Conservation (phyloP, 2,113 vertebrate species). For the Cairina moschata region DNA sequence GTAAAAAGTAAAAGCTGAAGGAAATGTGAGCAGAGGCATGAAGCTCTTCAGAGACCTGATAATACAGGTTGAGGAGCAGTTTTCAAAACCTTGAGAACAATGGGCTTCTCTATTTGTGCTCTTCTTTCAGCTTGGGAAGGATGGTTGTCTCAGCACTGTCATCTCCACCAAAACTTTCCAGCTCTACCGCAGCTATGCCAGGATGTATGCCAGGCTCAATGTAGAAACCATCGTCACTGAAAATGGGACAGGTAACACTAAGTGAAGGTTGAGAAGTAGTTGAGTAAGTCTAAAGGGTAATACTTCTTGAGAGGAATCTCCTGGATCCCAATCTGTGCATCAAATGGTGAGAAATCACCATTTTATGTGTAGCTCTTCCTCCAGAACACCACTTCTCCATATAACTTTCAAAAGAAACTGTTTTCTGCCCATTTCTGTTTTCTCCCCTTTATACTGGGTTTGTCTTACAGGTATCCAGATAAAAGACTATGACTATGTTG, state of each 20-base stretch:
- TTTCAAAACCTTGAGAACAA: not conserved
- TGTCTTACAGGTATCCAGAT: slow-evolving; percentile 71
- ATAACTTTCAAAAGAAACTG: not conserved
- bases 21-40: not conserved
- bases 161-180: slow-evolving; percentile 61
- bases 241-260: slow-evolving; percentile 75
- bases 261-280: not conserved
- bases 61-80: not conserved
- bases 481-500: slow-evolving; percentile 23
- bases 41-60: not conserved
- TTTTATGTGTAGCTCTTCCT: not conserved
- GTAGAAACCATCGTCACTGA: slow-evolving; percentile 62
- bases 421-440: not conserved
- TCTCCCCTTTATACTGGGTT: not conserved
- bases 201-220: slow-evolving; percentile 20
- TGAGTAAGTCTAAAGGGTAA: not conserved
- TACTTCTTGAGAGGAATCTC: not conserved
- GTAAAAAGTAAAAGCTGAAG: not conserved
- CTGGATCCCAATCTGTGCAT: not conserved
- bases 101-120: not conserved
- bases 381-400: not conserved
- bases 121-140: slow-evolving; percentile 67
- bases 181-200: slow-evolving; percentile 49
- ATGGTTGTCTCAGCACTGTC: slow-evolving; percentile 61
- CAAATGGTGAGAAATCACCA: not conserved